These are phyloP conservation scores for Nipponacmea schrenckii DNA, from an alignment of 2,888 invertebrate genomes.

Conservation along the genomic window DNA sequence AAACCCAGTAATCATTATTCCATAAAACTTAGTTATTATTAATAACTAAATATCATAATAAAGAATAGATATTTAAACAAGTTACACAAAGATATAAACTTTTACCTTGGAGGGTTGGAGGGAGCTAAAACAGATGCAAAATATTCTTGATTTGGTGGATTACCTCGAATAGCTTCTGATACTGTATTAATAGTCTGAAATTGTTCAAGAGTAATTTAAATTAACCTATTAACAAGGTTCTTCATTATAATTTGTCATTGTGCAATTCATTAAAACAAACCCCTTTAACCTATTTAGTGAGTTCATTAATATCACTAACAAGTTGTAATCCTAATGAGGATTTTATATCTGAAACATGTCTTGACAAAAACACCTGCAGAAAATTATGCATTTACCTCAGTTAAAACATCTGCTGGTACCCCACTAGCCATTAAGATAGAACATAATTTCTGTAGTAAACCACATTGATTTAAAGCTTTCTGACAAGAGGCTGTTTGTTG, in stretches of 20 bases:
- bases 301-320: no score
- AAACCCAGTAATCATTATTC: no score
- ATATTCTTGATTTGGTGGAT: slow-evolving; percentile 87
- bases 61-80: no score
- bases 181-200: slow-evolving; percentile 87
- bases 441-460: slow-evolving; percentile 84
- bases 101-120: slow-evolving; percentile 84
- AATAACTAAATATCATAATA: no score
- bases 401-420: slow-evolving; percentile 94
- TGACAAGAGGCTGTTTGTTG: slow-evolving; percentile 85
- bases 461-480: slow-evolving; percentile 86
- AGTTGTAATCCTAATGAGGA: no score
- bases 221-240: not conserved
- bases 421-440: slow-evolving; percentile 94
- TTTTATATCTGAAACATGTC: no score
- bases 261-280: no score
- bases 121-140: slow-evolving; percentile 90
- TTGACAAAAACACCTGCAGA: no score
- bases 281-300: no score
- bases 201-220: not conserved
- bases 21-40: no score
- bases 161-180: slow-evolving; percentile 92
- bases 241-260: not conserved
- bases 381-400: slow-evolving; percentile 73
- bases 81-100: no score